These are phyloP conservation scores for Gorsachius magnificus DNA, from an alignment of 2,797 vertebrate species.

Conservation along the genomic window DNA sequence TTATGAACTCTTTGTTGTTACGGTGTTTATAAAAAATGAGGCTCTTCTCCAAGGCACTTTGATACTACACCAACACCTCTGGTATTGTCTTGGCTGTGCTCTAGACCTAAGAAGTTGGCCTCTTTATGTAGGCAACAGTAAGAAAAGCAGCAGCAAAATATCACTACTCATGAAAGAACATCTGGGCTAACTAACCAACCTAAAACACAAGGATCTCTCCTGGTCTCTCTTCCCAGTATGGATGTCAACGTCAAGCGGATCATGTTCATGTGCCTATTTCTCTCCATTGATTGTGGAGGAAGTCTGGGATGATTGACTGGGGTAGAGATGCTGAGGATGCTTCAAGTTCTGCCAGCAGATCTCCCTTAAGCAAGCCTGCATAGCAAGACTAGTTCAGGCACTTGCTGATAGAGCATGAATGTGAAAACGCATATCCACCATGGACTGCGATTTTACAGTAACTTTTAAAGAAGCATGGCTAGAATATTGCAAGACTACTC, in stretches of 20 bases:
- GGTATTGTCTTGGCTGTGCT: neutral
- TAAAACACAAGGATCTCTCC: neutral
- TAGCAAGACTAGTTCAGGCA: neutral
- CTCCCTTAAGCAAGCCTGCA: neutral
- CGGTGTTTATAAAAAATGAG: fast-evolving
- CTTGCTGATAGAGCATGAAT: neutral
- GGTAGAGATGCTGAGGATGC: too few species aligned
- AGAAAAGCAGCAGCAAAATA: neutral
- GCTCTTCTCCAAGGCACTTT: neutral
- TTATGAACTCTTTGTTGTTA: neutral
- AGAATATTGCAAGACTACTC: conserved; percentile 4
- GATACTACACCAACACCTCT: neutral
- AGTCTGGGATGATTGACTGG: too few species aligned
- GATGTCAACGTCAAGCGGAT: too few species aligned
- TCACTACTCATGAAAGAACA: neutral
- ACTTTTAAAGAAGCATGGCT: neutral
- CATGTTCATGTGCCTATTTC: too few species aligned
- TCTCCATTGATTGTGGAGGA: too few species aligned
- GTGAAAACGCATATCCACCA: neutral
- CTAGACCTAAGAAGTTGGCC: neutral
- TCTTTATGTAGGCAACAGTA: neutral
- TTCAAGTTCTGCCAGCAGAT: neutral
- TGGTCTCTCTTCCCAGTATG: too few species aligned
- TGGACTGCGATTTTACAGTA: neutral
- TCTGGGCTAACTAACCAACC: neutral